These are phyloP conservation scores for Oenanthe melanoleuca DNA, from an alignment of 2,113 vertebrate species.

Conservation along the genomic window DNA sequence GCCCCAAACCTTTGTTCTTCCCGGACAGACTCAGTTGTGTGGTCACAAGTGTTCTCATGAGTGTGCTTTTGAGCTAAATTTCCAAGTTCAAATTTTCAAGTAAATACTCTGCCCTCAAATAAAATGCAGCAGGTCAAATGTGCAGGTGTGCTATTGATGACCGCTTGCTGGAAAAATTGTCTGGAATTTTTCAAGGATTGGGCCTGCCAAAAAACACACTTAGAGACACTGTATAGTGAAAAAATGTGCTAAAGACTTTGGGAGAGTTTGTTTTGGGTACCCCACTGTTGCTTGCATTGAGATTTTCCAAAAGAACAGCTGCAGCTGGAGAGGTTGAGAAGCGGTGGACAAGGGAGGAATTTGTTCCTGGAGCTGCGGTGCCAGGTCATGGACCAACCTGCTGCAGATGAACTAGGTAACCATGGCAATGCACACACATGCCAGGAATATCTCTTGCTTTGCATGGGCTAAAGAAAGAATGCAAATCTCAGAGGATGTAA, in stretches of 20 bases:
- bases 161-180: background rate
- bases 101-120: background rate
- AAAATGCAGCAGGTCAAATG: background rate
- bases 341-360: background rate
- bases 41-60: background rate
- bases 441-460: conserved; percentile 37
- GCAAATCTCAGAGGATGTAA: conserved; percentile 32
- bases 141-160: background rate
- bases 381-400: conserved; percentile 12
- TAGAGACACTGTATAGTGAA: background rate
- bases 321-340: background rate
- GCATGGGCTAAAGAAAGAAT: conserved; percentile 27
- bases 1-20: background rate
- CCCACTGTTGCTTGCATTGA: background rate
- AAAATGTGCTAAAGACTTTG: background rate
- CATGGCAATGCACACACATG: conserved; percentile 30
- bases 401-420: conserved; percentile 47
- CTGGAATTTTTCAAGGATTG: background rate
- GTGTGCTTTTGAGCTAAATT: background rate
- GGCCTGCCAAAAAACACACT: background rate
- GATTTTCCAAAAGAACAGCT: background rate
- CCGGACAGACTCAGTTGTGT: background rate
- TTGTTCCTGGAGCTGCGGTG: background rate
- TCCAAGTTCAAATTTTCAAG: background rate
- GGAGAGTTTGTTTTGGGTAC: background rate